Conservation (phyloP, 2,113 vertebrate species). For the Fulica atra region DNA sequence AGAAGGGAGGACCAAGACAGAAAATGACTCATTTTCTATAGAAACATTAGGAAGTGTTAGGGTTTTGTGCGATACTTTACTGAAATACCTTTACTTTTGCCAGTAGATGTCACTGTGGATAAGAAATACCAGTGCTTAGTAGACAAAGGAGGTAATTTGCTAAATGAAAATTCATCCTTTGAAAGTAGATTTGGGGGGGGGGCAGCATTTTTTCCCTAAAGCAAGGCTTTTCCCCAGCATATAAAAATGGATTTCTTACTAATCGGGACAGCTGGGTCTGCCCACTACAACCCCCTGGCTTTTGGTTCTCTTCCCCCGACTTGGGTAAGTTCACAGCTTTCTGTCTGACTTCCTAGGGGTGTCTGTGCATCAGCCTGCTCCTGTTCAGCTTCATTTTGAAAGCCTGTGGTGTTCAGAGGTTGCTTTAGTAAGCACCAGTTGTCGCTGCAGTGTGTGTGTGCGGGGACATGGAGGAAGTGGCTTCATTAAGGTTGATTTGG, state of each 20-base stretch:
- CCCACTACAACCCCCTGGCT: neutral
- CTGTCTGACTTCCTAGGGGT: neutral
- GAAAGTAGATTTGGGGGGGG: neutral
- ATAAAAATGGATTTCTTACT: neutral
- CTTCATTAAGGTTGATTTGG: conserved; percentile 57
- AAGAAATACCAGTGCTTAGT: conserved; percentile 42
- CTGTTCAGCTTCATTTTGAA: neutral
- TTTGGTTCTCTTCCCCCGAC: neutral
- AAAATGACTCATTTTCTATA: neutral
- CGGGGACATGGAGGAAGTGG: conserved; percentile 60
- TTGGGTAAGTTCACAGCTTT: conserved; percentile 16
- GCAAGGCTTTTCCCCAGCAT: neutral
- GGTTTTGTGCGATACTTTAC: neutral
- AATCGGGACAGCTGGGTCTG: neutral
- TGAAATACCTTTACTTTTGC: conserved; percentile 39
- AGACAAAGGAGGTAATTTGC: conserved; percentile 70
- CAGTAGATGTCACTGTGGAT: conserved; percentile 74
- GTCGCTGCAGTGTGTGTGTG: neutral
- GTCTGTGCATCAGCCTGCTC: neutral
- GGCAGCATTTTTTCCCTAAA: neutral
- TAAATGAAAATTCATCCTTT: conserved; percentile 60
- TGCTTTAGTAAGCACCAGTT: neutral
- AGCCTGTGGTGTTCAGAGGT: neutral
- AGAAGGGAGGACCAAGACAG: neutral
- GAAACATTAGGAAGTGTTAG: neutral